Percentiles rank a stretch among this genome's conserved stretches.
These are phyloP conservation scores for Isurus oxyrinchus DNA, from an alignment of 2,113 vertebrate species.

Conservation along the genomic window DNA sequence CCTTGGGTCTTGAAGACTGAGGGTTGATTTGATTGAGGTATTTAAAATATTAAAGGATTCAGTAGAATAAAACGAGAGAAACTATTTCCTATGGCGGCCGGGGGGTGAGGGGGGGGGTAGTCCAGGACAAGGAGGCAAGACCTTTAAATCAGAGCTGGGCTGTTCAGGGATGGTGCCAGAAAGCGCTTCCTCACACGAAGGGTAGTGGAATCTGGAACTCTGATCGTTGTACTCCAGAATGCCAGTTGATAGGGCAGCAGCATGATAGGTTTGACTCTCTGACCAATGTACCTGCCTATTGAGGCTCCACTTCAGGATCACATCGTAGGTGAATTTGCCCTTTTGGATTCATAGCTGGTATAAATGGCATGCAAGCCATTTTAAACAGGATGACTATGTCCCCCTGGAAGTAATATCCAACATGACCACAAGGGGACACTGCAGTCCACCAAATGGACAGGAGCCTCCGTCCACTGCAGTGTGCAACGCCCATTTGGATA, in stretches of 20 bases:
- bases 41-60: too few species aligned
- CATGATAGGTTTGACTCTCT: neutral
- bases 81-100: neutral
- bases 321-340: neutral
- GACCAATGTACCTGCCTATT: neutral
- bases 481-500: too few species aligned
- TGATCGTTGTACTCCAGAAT: neutral
- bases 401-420: neutral
- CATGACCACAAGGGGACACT: neutral
- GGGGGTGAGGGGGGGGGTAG: neutral
- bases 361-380: neutral
- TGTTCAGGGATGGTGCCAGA: neutral
- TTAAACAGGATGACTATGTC: neutral
- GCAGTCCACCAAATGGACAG: neutral
- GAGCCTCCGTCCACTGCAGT: neutral
- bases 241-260: neutral
- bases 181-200: neutral
- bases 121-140: neutral
- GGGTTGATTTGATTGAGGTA: too few species aligned
- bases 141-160: neutral
- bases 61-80: neutral
- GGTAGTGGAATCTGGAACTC: neutral
- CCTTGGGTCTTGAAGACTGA: too few species aligned
- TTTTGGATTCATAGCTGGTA: neutral
- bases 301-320: neutral